Conservation (phyloP, 2,888 invertebrate species). For the Timema podura region DNA sequence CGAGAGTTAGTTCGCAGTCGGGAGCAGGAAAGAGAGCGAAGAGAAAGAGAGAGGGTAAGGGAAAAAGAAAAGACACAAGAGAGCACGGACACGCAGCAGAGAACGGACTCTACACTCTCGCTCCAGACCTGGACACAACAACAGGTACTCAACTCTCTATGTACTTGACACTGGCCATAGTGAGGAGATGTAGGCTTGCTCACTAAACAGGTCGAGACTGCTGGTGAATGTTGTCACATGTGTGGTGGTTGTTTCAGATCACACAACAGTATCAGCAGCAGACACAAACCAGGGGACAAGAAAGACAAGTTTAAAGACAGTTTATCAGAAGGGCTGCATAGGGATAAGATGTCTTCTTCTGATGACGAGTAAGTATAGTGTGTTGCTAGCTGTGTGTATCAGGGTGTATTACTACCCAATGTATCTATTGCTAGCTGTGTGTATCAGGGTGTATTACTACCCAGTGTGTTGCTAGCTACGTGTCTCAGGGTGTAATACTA, state of each 20-base stretch:
- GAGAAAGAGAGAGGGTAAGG: constrained; percentile 33
- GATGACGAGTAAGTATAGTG: constrained; percentile 39
- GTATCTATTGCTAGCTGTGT: too few relatives aligned
- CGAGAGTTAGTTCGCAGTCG: constrained; percentile 43
- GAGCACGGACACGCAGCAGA: constrained; percentile 19
- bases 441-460: too few relatives aligned
- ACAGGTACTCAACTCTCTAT: constrained; percentile 7
- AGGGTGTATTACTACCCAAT: too few relatives aligned
- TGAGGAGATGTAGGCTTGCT: too few relatives aligned
- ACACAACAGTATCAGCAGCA: too few relatives aligned
- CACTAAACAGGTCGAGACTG: too few relatives aligned
- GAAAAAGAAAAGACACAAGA: constrained; percentile 28
- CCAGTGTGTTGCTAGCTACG: too few relatives aligned
- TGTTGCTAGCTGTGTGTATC: too few relatives aligned
- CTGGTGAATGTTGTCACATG: too few relatives aligned
- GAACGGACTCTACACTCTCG: constrained; percentile 15
- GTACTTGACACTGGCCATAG: too few relatives aligned
- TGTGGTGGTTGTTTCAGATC: too few relatives aligned
- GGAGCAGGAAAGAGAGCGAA: constrained; percentile 44
- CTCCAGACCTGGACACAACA: constrained; percentile 9
- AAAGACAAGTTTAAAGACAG: constrained; percentile 58
- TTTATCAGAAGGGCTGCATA: constrained; percentile 72
- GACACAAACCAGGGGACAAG: constrained; percentile 27
- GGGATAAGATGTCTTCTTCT: constrained; percentile 50
- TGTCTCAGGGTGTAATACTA: too few relatives aligned